These are phyloP conservation scores for Drosophila pseudoananassae DNA, from an alignment of 1,140 invertebrate genomes.

Conservation along the genomic window DNA sequence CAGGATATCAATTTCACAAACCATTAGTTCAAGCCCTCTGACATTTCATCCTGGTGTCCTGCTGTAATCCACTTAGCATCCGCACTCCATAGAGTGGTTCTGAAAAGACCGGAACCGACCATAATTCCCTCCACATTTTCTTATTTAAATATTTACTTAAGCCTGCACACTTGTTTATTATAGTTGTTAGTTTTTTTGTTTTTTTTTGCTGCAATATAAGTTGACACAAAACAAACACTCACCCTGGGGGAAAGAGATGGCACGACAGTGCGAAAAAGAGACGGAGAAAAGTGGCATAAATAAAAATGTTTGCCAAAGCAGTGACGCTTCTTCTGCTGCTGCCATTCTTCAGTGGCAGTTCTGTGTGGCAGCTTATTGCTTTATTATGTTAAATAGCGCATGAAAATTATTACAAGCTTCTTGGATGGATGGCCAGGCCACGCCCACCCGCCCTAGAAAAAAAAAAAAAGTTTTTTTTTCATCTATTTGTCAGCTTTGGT, in stretches of 20 bases:
- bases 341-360: conserved; percentile 13
- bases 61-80: conserved; percentile 35
- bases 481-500: conserved; percentile 31
- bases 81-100: conserved; percentile 8
- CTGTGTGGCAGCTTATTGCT: conserved; percentile 69
- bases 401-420: conserved; percentile 76
- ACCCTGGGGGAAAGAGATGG: conserved; percentile 9
- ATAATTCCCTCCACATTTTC: conserved; percentile 61
- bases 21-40: conserved; percentile 11
- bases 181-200: conserved; percentile 17
- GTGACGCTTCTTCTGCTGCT: conserved; percentile 7
- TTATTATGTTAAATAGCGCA: conserved; percentile 82
- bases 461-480: conserved; percentile 19
- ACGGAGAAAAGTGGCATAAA: conserved; percentile 31
- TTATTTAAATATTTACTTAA: conserved; percentile 71
- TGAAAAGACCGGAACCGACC: conserved; percentile 22
- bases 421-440: conserved; percentile 30
- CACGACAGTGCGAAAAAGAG: conserved; percentile 14
- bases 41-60: conserved; percentile 27
- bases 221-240: conserved; percentile 66
- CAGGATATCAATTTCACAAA: conserved; percentile 27
- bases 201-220: conserved; percentile 43
- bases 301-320: conserved; percentile 59
- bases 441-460: not conserved
- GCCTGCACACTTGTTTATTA: conserved; percentile 68